Conservation (phyloP, 2,113 vertebrate species). For the Microcebus lehilahytsara region DNA sequence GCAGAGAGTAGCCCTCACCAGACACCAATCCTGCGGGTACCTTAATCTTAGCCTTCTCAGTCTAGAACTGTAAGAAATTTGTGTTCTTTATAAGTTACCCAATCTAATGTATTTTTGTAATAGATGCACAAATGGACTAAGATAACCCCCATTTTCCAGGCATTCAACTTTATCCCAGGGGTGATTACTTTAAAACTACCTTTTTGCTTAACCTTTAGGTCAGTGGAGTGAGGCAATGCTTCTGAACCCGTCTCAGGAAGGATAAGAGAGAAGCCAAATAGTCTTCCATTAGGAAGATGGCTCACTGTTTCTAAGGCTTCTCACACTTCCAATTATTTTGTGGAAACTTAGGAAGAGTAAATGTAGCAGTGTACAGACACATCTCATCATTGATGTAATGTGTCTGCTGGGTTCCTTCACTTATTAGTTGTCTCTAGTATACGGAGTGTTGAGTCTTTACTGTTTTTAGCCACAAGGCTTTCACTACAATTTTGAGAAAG, state of each 20-base stretch:
- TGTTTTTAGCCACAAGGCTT: neutral
- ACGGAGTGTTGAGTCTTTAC: accelerated
- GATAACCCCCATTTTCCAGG: neutral
- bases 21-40: accelerated
- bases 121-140: neutral
- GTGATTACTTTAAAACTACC: neutral
- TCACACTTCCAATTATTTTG: neutral
- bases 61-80: neutral
- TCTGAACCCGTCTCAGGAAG: neutral
- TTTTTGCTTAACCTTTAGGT: neutral
- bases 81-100: neutral
- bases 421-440: neutral
- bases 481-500: neutral
- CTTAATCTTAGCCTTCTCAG: neutral
- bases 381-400: neutral
- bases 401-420: neutral
- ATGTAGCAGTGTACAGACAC: neutral
- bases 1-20: neutral
- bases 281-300: neutral
- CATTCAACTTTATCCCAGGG: neutral
- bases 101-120: neutral
- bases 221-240: neutral
- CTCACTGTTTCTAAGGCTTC: neutral
- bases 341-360: neutral
- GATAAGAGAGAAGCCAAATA: neutral